These are phyloP conservation scores for Anoplius nigerrimus DNA, from an alignment of 2,888 invertebrate genomes.

Conservation along the genomic window DNA sequence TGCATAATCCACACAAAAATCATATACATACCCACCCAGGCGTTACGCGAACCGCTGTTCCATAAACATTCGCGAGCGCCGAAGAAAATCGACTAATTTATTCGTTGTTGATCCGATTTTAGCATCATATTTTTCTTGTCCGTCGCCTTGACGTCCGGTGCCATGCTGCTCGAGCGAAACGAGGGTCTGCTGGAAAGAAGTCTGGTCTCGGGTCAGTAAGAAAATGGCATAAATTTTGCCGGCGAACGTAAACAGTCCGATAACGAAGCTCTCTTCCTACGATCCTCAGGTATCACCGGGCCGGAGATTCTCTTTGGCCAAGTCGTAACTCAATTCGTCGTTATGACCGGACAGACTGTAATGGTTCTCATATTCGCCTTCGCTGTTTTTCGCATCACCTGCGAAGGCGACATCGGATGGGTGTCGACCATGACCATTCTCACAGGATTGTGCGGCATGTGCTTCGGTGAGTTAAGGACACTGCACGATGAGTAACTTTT, in stretches of 20 bases:
- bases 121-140: constrained; percentile 96
- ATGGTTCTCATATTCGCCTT: constrained; percentile 89
- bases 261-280: not conserved
- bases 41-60: too few relatives aligned
- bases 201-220: constrained; percentile 84
- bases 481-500: too few relatives aligned
- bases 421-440: constrained; percentile 86
- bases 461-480: constrained; percentile 88
- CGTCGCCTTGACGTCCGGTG: constrained; percentile 92
- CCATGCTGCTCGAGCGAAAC: constrained; percentile 91
- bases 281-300: constrained; percentile 77
- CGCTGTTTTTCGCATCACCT: constrained; percentile 85
- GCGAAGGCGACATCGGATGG: constrained; percentile 85
- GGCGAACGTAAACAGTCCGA: not conserved
- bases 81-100: too few relatives aligned
- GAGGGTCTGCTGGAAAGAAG: constrained; percentile 94
- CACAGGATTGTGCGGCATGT: constrained; percentile 95
- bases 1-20: too few relatives aligned
- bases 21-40: too few relatives aligned
- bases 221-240: not conserved
- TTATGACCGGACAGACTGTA: constrained; percentile 89
- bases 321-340: constrained; percentile 90
- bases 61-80: too few relatives aligned
- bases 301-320: constrained; percentile 92
- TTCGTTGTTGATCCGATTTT: constrained; percentile 64